Conservation (phyloP, 2,888 invertebrate genomes). For the Oscheius myriophilus region DNA sequence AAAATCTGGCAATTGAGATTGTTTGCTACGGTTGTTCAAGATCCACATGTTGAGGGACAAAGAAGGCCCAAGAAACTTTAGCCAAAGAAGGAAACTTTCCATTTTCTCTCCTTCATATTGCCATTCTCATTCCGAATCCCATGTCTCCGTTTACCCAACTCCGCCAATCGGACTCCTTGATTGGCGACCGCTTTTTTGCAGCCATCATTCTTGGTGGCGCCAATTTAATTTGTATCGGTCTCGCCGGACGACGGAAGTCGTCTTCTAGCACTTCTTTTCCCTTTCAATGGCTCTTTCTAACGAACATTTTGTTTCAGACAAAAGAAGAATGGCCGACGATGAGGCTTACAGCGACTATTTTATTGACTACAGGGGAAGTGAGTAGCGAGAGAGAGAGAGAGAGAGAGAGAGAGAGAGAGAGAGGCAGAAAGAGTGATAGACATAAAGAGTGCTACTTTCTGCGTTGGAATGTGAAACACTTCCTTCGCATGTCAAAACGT, state of each 20-base stretch:
- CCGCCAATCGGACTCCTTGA: constrained; percentile 2
- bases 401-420: background rate
- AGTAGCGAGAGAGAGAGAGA: background rate
- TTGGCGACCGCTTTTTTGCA: no score
- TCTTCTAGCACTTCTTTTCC: constrained; percentile 1
- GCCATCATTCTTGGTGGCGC: no score
- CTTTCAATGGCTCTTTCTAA: background rate
- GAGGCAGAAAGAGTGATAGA: constrained; percentile 28
- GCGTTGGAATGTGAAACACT: no score
- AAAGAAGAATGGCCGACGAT: constrained; percentile 31
- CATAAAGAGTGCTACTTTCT: constrained; percentile 13
- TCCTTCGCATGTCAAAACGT: no score
- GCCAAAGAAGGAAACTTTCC: no score
- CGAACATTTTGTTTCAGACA: background rate
- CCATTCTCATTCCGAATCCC: background rate
- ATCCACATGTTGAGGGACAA: no score
- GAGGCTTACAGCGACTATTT: constrained; percentile 61
- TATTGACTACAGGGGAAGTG: constrained; percentile 57
- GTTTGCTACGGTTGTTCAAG: no score
- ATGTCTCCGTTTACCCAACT: constrained; percentile 1
- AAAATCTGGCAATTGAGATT: no score
- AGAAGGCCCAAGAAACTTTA: no score
- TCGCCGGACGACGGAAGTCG: constrained; percentile 3
- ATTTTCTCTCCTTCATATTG: background rate
- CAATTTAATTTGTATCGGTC: constrained; percentile 29